Percentiles rank a stretch among this genome's conserved stretches.
Conservation (phyloP, 2,113 vertebrate genomes). For the Eulacestoma nigropectus region DNA sequence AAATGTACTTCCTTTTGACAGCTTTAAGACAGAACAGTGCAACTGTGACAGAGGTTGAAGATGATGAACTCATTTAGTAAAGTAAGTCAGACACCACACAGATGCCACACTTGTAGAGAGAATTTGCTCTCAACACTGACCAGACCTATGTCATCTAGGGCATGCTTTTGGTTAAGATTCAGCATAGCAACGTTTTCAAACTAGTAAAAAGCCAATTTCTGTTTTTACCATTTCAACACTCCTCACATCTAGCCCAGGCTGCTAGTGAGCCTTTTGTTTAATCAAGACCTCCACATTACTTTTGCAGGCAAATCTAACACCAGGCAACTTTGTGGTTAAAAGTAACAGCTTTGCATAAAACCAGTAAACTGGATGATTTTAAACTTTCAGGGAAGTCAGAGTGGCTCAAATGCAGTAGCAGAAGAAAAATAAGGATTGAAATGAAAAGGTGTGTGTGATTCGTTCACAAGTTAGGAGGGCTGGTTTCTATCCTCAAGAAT, state of each 20-base stretch:
- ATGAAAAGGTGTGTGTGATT: background rate
- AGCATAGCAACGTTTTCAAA: background rate
- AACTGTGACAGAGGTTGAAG: background rate
- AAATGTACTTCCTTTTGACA: background rate
- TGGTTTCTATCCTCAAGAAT: background rate
- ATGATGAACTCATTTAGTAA: background rate
- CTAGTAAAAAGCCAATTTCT: background rate
- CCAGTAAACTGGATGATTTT: fast-evolving
- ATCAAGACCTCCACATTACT: background rate
- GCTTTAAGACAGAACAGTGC: background rate
- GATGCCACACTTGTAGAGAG: background rate
- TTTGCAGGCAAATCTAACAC: background rate
- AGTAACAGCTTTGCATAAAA: background rate
- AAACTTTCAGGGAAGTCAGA: background rate
- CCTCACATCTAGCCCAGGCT: background rate
- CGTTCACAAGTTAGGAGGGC: background rate
- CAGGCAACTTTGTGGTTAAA: background rate
- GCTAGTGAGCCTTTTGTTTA: background rate
- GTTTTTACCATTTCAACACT: background rate
- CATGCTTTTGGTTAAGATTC: background rate
- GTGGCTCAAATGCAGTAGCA: background rate
- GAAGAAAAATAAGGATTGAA: background rate
- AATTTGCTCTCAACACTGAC: background rate
- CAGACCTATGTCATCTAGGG: background rate
- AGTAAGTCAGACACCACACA: background rate